Percentiles rank a stretch among this genome's conserved stretches.
These are phyloP conservation scores for Sycophila sp. DNA, from an alignment of 1,140 invertebrate species.

Conservation along the genomic window DNA sequence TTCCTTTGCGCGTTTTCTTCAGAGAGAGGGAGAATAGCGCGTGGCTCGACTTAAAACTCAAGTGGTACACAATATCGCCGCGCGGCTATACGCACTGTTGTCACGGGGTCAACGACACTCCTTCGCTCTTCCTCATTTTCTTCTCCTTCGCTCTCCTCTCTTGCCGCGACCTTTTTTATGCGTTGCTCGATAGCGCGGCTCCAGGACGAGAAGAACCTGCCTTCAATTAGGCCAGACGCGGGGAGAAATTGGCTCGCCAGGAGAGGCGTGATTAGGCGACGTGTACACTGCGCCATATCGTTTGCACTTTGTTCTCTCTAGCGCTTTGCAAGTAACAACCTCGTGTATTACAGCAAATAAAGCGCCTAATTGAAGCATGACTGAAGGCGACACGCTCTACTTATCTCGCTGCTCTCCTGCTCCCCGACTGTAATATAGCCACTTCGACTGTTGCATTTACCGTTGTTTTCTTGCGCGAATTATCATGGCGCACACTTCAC, in stretches of 20 bases:
- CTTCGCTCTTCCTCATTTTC: constrained; percentile 1
- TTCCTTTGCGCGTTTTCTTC: constrained; percentile 53
- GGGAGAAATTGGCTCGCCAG: constrained; percentile 41
- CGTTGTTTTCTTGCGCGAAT: constrained; percentile 1
- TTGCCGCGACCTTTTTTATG: neutral
- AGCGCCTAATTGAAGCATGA: constrained; percentile 58
- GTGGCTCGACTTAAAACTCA: constrained; percentile 56
- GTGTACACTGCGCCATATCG: constrained; percentile 40
- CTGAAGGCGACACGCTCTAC: constrained; percentile 54
- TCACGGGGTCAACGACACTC: constrained; percentile 53
- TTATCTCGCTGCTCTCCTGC: constrained; percentile 38
- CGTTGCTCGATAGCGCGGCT: neutral
- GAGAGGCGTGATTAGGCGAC: constrained; percentile 53
- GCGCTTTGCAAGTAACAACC: constrained; percentile 12
- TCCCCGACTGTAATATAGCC: too few species aligned
- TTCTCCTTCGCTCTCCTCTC: too few species aligned
- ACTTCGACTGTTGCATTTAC: too few species aligned
- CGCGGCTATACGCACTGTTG: constrained; percentile 25
- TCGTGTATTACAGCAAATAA: constrained; percentile 31
- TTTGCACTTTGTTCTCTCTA: neutral
- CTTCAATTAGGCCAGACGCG: constrained; percentile 56
- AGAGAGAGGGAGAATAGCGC: constrained; percentile 16
- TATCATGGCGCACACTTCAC: too few species aligned
- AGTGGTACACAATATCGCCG: constrained; percentile 61
- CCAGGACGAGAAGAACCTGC: constrained; percentile 45